These are phyloP conservation scores for Suillia variegata DNA, from an alignment of 2,888 invertebrate species.

Conservation along the genomic window DNA sequence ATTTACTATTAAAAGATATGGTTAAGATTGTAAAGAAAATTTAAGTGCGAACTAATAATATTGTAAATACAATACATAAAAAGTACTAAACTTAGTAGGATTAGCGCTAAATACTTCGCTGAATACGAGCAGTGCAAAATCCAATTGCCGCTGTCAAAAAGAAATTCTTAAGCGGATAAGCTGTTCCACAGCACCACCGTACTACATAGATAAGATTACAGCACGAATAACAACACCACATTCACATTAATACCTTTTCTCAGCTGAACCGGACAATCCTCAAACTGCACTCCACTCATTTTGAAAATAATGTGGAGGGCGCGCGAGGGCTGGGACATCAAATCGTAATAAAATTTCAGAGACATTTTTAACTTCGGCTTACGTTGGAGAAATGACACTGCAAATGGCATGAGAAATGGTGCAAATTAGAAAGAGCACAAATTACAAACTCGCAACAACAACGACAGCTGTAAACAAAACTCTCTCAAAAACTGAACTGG, in stretches of 20 bases:
- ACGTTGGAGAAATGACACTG: conserved; percentile 16
- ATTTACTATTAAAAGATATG: too few species aligned
- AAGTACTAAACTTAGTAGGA: too few species aligned
- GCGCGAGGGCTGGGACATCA: conserved; percentile 78
- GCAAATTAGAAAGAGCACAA: not conserved
- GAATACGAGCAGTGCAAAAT: not conserved
- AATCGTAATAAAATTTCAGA: conserved; percentile 71
- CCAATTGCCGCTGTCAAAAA: not conserved
- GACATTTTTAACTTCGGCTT: conserved; percentile 42
- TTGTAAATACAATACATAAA: too few species aligned
- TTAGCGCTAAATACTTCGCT: too few species aligned
- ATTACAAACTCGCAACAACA: too few species aligned
- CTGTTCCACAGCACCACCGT: not conserved
- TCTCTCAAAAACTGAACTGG: too few species aligned
- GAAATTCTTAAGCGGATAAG: conserved; percentile 6
- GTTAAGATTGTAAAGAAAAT: too few species aligned
- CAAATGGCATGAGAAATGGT: not conserved
- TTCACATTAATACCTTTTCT: conserved; percentile 69
- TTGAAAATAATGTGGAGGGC: conserved; percentile 74
- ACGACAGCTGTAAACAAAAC: too few species aligned
- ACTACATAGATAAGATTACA: conserved; percentile 4
- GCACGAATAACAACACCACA: not conserved
- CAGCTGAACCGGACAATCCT: conserved; percentile 67
- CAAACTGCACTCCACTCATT: conserved; percentile 68
- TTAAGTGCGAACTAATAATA: too few species aligned